phyloP scores from a whole-genome alignment of 1,140 invertebrate species.

The Lepidurus arcticus region DNA sequence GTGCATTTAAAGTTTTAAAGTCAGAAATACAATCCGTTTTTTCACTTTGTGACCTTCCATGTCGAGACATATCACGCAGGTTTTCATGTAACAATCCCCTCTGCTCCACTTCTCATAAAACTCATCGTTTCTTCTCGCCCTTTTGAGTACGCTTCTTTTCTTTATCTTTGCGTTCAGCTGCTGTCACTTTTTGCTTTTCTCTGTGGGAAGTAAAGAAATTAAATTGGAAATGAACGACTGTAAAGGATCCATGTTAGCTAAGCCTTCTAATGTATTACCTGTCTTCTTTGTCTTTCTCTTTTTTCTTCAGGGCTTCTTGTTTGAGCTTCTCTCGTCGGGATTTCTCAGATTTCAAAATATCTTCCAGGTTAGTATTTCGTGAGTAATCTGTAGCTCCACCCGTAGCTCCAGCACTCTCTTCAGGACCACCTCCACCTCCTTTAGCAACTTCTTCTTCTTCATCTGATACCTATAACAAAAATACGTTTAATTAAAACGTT shows the following conservation, averaged over 20 bases:
- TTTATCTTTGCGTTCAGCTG: conserved; percentile 63
- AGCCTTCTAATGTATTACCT: conserved; percentile 49
- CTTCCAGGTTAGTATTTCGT: conserved; percentile 66
- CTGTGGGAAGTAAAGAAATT: conserved; percentile 48
- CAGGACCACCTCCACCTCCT: conserved; percentile 44
- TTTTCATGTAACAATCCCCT: conserved; percentile 21
- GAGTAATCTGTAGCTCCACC: conserved; percentile 46
- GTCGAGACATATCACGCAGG: neutral
- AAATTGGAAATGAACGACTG: neutral
- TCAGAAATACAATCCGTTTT: neutral
- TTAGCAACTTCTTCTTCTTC: conserved; percentile 51
- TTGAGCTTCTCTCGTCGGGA: conserved; percentile 71
- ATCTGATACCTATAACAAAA: conserved; percentile 51
- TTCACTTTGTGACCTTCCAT: neutral
- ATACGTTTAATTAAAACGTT: neutral
- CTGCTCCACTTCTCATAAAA: neutral
- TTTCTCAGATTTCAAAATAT: conserved; percentile 64
- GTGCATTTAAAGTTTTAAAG: neutral
- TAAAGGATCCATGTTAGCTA: neutral
- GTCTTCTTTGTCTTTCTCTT: conserved; percentile 82
- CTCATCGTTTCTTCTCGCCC: conserved; percentile 52
- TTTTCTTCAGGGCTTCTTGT: conserved; percentile 70
- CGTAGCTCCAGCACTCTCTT: conserved; percentile 47
- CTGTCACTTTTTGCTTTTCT: conserved; percentile 75
- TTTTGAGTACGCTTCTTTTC: conserved; percentile 83